Evolutionary conservation across 2,888 invertebrate species (phyloP), one percentile per base, ranked within the genome.

Genomic region (Stegophylla sp.): DNA sequence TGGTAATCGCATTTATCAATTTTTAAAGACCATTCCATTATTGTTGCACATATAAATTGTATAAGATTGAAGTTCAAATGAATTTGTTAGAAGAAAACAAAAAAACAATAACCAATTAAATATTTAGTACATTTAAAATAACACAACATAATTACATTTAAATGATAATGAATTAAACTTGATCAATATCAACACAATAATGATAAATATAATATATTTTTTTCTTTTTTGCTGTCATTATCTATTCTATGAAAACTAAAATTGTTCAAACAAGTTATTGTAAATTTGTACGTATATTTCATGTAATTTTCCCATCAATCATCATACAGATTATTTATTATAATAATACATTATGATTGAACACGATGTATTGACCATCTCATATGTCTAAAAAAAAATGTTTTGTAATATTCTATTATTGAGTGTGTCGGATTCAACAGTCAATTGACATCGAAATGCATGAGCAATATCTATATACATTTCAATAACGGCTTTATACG

Each of bases 391-490:
- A 69, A 20, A 67, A 75, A 66, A 59, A 17, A 72, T 56, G 26
- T 45, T 74, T 45, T 61, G n/a, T 59, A 45, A 45, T 59, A 48
- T 43, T 64, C 7, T 34, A 63, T 77, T 77, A 69, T 59, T 66
- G 43, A 59, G 67, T 34, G 67, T 67, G 59, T 59, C 67, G 77
- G 67, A 69, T 77, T 59, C 59, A 67, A 53, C 12, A 48, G 59
- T 48, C 45, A 48, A 69, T 77, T 77, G 77, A 77, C 77, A 77
- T 77, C 20, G 26, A 45, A 77, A 69, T 76, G n/a, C n/a, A 66
- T n/a, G 53, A 12, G 43, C n/a, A 76, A 61, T 45, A 61, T n/a
- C n/a, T n/a, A n/a, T 17, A 43, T 45, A 67, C 45, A 15, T 45
- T 67, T 28, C 56, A 67, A 45, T 77, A 77, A 79, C 61, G 69